Base-by-base conservation (phyloP, 2,888 invertebrate genomes). In the Molorchus minor region DNA sequence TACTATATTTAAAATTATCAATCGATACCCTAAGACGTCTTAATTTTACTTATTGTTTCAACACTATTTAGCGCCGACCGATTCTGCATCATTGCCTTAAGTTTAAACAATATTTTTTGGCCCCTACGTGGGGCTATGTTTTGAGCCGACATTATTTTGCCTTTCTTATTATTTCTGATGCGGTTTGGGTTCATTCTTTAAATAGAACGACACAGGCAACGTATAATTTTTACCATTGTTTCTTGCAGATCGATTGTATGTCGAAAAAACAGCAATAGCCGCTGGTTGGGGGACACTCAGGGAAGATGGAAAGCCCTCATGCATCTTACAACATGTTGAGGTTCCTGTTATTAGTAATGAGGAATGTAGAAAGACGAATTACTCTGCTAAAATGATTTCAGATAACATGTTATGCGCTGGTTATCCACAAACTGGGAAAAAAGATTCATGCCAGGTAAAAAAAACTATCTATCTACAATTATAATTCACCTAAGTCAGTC, bases 321-420 rank as follows among this genome's bases (percentile, higher is more conserved):
- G 94, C 72, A 84, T 90, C 8, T 83, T 95, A 19, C 91, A 92
- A 74, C 91, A 93, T 79, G 94, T 94, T 0, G 91, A 91, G 68
- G 90, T 94, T n/a, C 87, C 87, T 0, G 86, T 87, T 7, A 74
- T 87, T n/a, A 86, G 85, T 68, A 92, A 92, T 76, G 85, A 88
- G 21, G 88, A 87, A 52, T 92, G 92, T 74, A 84, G 86, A 44
- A 85, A 85, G 60, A 93, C 93, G 2, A 93, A 91, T 78, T 95
- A 95, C 77, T 89, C 89, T 1, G 82, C 89, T 1, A 86, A 88
- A 52, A 93, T 93, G 91, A 94, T 94, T 67, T 91, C 92, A 0
- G 89, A 92, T 69, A 93, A 93, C 77, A 95, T 94, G 94, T 75
- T 94, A 78, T 94, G 93, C 74, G 93, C 93, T 15, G 93, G 93